Base-by-base conservation (phyloP, 2,797 vertebrate species). In the Peromyscus attwateri region DNA sequence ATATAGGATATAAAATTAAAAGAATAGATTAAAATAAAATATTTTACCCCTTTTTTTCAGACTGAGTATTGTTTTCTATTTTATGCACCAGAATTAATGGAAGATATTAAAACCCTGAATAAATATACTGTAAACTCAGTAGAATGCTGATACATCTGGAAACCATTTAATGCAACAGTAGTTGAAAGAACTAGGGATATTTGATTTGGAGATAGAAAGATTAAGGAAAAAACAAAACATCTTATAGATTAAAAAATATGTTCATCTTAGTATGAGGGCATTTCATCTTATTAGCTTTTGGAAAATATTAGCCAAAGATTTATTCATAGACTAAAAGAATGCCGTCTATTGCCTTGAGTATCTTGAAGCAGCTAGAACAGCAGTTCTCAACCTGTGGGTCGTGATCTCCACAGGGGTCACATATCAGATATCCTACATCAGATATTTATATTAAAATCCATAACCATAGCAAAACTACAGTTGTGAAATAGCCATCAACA, bases 111-210 rank as follows among this genome's bases (percentile, higher is more conserved):
- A 96, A 94, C 77, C 25, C 55, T 88, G n/a, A 84, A 25, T 73
- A 92, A 77, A 40, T 87, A 66, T 23, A 76, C 9, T 93, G 55
- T 96, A 87, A 87, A 40, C 87, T 84, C 57, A 92, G 27, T 70
- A 85, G 70, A 97, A 90, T 93, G 71, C 66, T 85, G 21, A 82
- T 75, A 37, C 46, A 64, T 81, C n/a, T 97, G 55, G 89, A 96
- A 95, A 34, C n/a, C 29, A 60, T 77, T 96, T 95, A 94, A 16
- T 83, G 52, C 29, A 92, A 64, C n/a, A 94, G 60, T 93, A 66
- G 19, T 62, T 87, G 49, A 94, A 94, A 75, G 64, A 97, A 85
- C 25, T 92, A 29, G n/a, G 25, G 27, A 62, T 93, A 34, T 82
- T 93, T 94, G 70, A 81, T 93, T 43, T 89, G 10, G 55, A 93